Evolutionary conservation across 2,113 vertebrate species (phyloP), one percentile per base, ranked within the genome.

Genomic region (Gallinago undulata): DNA sequence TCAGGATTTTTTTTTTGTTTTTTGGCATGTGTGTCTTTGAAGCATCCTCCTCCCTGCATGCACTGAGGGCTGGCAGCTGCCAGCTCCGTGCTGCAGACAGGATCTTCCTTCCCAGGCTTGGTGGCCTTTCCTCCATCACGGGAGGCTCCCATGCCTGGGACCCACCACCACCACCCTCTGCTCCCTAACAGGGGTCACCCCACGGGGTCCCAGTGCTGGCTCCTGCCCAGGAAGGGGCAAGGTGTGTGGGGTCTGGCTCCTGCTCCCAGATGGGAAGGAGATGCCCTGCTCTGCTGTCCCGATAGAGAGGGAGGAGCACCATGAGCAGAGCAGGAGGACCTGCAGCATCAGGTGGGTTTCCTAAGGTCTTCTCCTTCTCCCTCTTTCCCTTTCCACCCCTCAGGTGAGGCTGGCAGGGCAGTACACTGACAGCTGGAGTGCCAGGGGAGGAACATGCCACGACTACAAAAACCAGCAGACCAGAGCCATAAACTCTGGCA

Each of bases 311-410:
- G 18, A 72, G 31, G 12, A 57, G 69, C 11, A 10, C 45, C 51
- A 2, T 7, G 1, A 67, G 80, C 53, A 24, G 87, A 76, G 68
- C 41, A 79, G 78, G 80, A 11, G 55, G 78, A 13, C 10, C 19
- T 0, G 0, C 28, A n/a, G 19, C 33, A 33, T 13, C 2, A 39
- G 41, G 19, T 1, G 3, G 7, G 18, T 11, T 27, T 57, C 57
- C 18, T 5, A 4, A 13, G 22, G 7, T 22, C 43, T 35, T 60
- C 62, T 63, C 10, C 17, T 67, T 22, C 57, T 28, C 24, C 27
- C 23, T 33, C 27, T 28, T 39, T 66, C 47, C 50, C 62, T 68
- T 30, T 23, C 50, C 28, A 14, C 8, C 11, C 51, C 88, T 67
- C 28, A 14, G 41, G 66, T 13, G 41, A 53, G 13, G 5, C 41